Conservation (phyloP, 2,797 vertebrate genomes). For the Pipistrellus pipistrellus region DNA sequence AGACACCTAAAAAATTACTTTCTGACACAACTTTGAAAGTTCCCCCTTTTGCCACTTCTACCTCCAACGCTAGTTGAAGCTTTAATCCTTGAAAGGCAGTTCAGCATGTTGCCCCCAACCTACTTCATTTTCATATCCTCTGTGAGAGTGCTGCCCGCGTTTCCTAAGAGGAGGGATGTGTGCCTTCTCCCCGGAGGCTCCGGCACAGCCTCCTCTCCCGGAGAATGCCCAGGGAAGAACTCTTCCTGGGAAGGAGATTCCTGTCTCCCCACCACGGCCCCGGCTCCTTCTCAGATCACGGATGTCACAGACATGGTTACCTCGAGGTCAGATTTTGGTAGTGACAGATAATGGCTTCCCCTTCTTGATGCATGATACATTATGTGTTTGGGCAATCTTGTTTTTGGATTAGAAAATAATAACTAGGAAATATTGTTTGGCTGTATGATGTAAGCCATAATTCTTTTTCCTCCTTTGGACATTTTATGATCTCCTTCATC, state of each 20-base stretch:
- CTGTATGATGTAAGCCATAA: not conserved
- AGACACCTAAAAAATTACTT: not conserved
- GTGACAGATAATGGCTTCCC: not conserved
- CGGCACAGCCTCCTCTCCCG: not conserved
- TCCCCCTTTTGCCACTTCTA: not conserved
- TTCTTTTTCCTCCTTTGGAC: conserved; percentile 41
- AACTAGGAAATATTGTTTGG: not conserved
- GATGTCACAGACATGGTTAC: not conserved
- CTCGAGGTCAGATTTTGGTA: not conserved
- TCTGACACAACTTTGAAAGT: not conserved
- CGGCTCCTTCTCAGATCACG: not conserved
- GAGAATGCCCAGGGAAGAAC: not conserved
- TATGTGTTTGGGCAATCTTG: not conserved
- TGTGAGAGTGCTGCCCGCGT: conserved; percentile 1
- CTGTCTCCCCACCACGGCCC: too few species aligned
- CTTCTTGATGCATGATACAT: not conserved
- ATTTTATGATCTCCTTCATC: conserved; percentile 39
- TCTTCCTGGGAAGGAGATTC: not conserved
- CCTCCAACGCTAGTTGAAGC: not conserved
- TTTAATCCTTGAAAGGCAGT: conserved; percentile 50
- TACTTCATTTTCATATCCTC: not conserved
- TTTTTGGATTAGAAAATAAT: conserved; percentile 12
- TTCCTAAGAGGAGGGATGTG: not conserved
- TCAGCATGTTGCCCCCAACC: not conserved
- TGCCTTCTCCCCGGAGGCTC: not conserved